Percentiles rank a stretch among this genome's conserved stretches.
Conservation (phyloP, 2,797 vertebrate genomes). For the Neopelma chrysocephalum region DNA sequence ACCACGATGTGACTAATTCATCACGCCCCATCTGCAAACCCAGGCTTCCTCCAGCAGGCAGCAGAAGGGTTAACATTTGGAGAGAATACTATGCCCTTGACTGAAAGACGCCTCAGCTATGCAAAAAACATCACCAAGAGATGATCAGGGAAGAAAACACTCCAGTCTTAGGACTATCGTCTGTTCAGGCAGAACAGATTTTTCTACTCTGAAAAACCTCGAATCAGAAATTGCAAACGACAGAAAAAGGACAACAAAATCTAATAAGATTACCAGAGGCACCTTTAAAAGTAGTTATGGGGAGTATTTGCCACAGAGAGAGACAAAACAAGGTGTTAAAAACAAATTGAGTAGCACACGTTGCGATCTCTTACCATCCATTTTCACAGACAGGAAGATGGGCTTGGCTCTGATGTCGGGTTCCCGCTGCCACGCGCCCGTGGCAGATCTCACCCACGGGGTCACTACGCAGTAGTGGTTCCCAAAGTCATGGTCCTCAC, state of each 20-base stretch:
- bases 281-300: not conserved
- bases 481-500: constrained; percentile 88
- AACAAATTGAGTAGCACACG: rapidly evolving
- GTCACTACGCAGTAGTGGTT: constrained; percentile 89
- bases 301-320: not conserved
- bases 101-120: not conserved
- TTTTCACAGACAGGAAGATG: constrained; percentile 87
- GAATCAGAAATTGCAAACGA: not conserved
- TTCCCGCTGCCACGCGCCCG: constrained; percentile 85
- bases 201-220: not conserved
- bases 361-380: constrained; percentile 82
- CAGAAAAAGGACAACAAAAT: not conserved
- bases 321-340: not conserved
- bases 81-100: not conserved
- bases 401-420: constrained; percentile 80
- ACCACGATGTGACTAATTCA: not conserved
- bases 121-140: not conserved
- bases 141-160: not conserved
- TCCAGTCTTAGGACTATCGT: not conserved
- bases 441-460: constrained; percentile 88
- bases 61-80: not conserved
- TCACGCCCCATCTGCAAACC: not conserved
- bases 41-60: not conserved
- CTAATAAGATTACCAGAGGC: not conserved
- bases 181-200: not conserved